Percentiles rank a stretch among this genome's conserved stretches.
phyloP scores from a whole-genome alignment of 2,113 vertebrate species.

The Phalacrocorax carbo region DNA sequence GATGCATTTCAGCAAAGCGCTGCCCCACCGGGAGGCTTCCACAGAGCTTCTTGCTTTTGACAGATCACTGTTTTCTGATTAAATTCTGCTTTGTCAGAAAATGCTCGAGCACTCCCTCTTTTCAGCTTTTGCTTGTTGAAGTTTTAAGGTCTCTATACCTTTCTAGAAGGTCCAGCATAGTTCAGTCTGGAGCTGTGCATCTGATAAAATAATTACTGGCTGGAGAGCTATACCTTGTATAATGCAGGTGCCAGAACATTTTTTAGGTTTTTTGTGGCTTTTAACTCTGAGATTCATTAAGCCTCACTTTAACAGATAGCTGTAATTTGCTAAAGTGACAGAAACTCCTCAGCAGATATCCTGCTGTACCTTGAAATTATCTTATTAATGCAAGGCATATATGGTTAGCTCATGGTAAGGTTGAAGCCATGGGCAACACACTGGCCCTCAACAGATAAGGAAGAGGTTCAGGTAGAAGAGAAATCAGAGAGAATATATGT shows the following conservation, averaged over 20 bases:
- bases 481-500: neutral
- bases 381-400: neutral
- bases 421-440: neutral
- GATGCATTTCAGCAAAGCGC: neutral
- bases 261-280: neutral
- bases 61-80: neutral
- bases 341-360: neutral
- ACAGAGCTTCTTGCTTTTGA: neutral
- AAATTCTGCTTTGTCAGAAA: neutral
- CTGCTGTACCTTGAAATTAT: neutral
- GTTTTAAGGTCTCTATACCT: neutral
- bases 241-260: neutral
- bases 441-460: neutral
- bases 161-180: neutral
- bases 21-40: neutral
- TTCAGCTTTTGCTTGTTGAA: neutral
- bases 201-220: neutral
- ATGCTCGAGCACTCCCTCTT: neutral
- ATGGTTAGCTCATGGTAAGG: neutral
- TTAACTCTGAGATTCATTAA: neutral
- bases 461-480: neutral
- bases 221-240: neutral
- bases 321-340: neutral
- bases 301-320: neutral
- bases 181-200: neutral